These are phyloP conservation scores for Panthera leo DNA, from an alignment of 2,113 vertebrate genomes.

Conservation along the genomic window DNA sequence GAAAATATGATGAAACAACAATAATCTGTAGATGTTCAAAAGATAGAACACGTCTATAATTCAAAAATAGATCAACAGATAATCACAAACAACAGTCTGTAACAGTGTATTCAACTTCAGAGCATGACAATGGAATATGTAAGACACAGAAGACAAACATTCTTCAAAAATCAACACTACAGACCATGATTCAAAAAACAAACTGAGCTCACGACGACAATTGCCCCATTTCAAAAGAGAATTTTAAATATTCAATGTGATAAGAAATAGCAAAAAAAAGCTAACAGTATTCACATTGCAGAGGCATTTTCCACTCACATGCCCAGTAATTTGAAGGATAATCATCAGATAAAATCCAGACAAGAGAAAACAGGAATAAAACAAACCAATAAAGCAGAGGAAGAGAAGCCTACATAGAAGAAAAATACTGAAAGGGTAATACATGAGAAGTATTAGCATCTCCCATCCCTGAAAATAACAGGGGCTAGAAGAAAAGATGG, in stretches of 20 bases:
- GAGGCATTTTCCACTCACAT: not conserved
- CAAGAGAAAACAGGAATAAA: not conserved
- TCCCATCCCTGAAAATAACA: not conserved
- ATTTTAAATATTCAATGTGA: not conserved
- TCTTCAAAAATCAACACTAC: not conserved
- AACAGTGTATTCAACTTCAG: not conserved
- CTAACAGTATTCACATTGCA: not conserved
- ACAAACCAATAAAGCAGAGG: not conserved
- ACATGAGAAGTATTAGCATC: not conserved
- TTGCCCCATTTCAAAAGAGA: not conserved
- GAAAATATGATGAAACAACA: not conserved
- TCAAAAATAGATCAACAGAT: not conserved
- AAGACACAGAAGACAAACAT: not conserved
- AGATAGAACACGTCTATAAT: not conserved
- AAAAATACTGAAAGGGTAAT: not conserved
- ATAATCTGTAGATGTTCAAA: not conserved
- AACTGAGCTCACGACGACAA: not conserved
- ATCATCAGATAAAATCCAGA: not conserved
- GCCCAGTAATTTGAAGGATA: not conserved
- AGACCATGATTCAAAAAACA: not conserved
- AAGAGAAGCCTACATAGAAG: not conserved
- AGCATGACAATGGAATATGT: not conserved
- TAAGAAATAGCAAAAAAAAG: not conserved
- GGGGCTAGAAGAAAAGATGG: not conserved
- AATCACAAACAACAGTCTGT: not conserved